Evolutionary conservation across 2,888 invertebrate genomes (phyloP), one percentile per base, ranked within the genome.

Genomic region (Dimorphilus gyrociliatus): DNA sequence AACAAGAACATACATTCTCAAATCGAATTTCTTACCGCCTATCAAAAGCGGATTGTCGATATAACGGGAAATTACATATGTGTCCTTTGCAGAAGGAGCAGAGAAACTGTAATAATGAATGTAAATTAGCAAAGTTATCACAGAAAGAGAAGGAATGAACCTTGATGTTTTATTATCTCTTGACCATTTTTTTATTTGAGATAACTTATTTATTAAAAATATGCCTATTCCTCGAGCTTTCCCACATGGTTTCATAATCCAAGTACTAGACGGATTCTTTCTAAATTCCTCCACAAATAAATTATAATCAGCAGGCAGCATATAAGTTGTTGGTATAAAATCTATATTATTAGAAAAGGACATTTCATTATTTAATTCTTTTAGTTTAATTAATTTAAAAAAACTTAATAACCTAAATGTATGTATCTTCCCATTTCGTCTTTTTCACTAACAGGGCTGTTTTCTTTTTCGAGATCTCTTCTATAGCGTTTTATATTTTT

Each of bases 171-270:
- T 59, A 37, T 56, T 58, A 41, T 62, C 62, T 21, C 58, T 37
- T 4, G 63, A 60, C 65, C 66, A 66, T 38, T 63, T 63, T 44
- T 86, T 88, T 35, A 90, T 65, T 65, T 88, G 88, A 3, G 86
- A 85, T 36, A 90, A 66, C 67, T 86, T 86, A 60, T 90, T 90
- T 47, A 92, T 86, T 33, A 90, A 69, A 60, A 88, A 88, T 52
- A 92, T 90, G 23, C 90, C 63, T 41, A 60, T 55, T 13, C 90
- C 63, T 40, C 67, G 53, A 1, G 88, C 65, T 65, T 88, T 81
- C 17, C 86, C 86, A 57, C 86, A 85, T 0, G 90, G 90, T 59
- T 92, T 90, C 78, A 90, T 84, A 41, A 92, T 92, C 90, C 90
- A 92, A 1, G 88, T 90, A 46, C 81, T 81, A 54, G 81, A 80